phyloP scores from a whole-genome alignment of 1,140 invertebrate species.

The Ridgeia piscesae region DNA sequence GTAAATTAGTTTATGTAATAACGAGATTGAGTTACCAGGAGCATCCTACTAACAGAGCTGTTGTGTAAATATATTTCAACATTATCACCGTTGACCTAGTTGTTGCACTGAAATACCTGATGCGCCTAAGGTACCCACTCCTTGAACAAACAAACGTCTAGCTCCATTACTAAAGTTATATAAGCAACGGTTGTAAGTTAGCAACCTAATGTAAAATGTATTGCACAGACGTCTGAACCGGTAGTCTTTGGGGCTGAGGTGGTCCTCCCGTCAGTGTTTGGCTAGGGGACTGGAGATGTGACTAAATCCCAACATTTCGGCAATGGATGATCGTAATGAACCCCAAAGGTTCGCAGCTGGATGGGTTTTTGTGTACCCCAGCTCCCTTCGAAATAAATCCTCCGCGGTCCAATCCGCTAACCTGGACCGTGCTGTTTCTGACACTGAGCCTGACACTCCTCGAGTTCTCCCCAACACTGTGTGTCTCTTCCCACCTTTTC shows the following conservation, averaged over 20 bases:
- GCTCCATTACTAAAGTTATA: neutral
- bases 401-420: neutral
- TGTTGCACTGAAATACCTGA: neutral
- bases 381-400: too few species aligned
- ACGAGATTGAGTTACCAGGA: too few species aligned
- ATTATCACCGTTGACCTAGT: neutral
- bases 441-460: neutral
- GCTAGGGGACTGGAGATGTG: too few species aligned
- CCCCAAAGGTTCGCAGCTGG: too few species aligned
- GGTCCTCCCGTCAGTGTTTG: too few species aligned
- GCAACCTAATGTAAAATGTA: neutral
- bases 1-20: neutral
- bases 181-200: neutral
- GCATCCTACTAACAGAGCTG: too few species aligned
- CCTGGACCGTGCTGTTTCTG: neutral
- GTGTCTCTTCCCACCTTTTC: neutral
- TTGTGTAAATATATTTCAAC: too few species aligned
- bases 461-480: neutral
- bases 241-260: too few species aligned
- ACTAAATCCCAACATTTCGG: too few species aligned
- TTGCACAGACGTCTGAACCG: neutral
- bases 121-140: neutral
- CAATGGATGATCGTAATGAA: too few species aligned
- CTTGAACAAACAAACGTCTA: too few species aligned
- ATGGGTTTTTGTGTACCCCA: too few species aligned